phyloP scores from a whole-genome alignment of 2,888 invertebrate species.

The Entomobrya multifasciata region DNA sequence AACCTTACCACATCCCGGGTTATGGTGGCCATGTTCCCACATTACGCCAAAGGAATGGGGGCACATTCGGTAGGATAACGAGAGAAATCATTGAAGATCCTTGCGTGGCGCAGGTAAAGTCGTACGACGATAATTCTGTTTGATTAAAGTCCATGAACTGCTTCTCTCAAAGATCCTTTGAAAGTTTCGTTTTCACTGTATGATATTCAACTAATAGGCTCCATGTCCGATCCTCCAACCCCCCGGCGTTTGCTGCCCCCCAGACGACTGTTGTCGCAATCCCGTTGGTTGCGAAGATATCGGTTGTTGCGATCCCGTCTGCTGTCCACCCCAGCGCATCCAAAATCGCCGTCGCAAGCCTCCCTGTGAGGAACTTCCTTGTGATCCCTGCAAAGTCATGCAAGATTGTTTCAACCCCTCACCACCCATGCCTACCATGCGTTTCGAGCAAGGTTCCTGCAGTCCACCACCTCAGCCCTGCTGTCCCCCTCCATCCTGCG shows the following conservation, averaged over 20 bases:
- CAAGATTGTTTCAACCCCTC: neutral
- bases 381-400: constrained; percentile 47
- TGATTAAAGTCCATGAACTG: no score
- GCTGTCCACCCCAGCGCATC: constrained; percentile 52
- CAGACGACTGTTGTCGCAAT: constrained; percentile 61
- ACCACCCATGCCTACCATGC: constrained; percentile 28
- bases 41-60: constrained; percentile 70
- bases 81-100: constrained; percentile 77
- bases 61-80: constrained; percentile 71
- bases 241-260: constrained; percentile 35
- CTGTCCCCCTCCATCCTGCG: neutral
- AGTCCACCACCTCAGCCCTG: neutral
- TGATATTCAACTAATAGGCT: no score
- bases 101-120: constrained; percentile 75
- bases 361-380: constrained; percentile 60
- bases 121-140: neutral
- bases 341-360: constrained; percentile 24
- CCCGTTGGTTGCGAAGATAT: constrained; percentile 70
- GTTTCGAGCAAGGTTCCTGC: constrained; percentile 39
- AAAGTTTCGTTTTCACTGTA: no score
- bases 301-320: constrained; percentile 67
- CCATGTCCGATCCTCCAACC: constrained; percentile 59
- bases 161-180: no score
- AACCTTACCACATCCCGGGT: constrained; percentile 77
- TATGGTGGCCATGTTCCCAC: constrained; percentile 77